Evolutionary conservation across 2,888 invertebrate genomes (phyloP).

Genomic region (Thera obeliscata): DNA sequence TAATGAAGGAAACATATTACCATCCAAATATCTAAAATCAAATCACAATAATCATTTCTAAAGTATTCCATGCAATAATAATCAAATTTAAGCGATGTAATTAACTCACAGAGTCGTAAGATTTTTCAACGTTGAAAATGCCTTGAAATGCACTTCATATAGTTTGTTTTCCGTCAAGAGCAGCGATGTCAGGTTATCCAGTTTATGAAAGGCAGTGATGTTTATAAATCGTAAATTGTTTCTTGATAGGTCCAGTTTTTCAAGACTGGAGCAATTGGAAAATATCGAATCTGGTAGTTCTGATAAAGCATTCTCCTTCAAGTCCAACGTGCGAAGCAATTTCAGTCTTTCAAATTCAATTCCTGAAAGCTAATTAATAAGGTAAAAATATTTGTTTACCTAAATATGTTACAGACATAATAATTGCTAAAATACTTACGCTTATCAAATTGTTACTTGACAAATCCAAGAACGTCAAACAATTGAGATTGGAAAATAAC

Average conservation of each 20-base stretch:
- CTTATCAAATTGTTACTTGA: constrained; percentile 81
- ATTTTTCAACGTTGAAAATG: constrained; percentile 86
- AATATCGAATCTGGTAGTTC: constrained; percentile 85
- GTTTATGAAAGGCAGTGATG: constrained; percentile 85
- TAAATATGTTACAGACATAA: not conserved
- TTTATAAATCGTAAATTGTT: constrained; percentile 87
- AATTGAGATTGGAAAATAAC: constrained; percentile 77
- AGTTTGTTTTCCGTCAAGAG: constrained; percentile 89
- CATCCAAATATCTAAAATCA: constrained; percentile 88
- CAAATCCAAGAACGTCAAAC: constrained; percentile 81
- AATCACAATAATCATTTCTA: not conserved
- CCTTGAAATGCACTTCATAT: constrained; percentile 85
- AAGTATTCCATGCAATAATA: not conserved
- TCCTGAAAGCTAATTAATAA: constrained; percentile 76
- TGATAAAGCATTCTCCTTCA: constrained; percentile 87
- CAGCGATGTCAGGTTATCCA: constrained; percentile 87
- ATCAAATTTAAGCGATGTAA: not conserved
- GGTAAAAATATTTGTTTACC: not conserved
- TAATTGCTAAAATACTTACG: constrained; percentile 58
- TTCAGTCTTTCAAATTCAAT: constrained; percentile 83
- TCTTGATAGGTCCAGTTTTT: constrained; percentile 88
- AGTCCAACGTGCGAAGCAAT: constrained; percentile 86
- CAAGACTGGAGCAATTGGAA: constrained; percentile 81
- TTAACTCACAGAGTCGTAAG: constrained; percentile 88
- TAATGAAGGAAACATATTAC: constrained; percentile 88